Evolutionary conservation across 2,888 invertebrate genomes (phyloP).

Genomic region (Scaptodrosophila latifasciaeformis): DNA sequence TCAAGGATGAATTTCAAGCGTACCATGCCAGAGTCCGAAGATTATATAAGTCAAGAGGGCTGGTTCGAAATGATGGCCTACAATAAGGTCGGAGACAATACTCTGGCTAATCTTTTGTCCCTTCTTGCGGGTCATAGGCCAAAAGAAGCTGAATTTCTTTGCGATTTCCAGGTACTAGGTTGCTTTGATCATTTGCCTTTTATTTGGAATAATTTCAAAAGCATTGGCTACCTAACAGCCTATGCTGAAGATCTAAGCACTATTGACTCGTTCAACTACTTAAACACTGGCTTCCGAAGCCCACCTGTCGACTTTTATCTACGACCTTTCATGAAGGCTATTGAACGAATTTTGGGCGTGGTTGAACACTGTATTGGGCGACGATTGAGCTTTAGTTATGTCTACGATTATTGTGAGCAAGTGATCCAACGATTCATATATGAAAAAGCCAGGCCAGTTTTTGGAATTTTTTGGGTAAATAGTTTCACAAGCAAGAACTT

Average conservation of each 20-base stretch:
- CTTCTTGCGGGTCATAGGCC: slow-evolving; percentile 80
- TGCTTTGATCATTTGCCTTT: slow-evolving; percentile 81
- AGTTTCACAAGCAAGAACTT: slow-evolving; percentile 81
- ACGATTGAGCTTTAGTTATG: slow-evolving; percentile 78
- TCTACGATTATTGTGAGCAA: slow-evolving; percentile 80
- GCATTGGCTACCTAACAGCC: slow-evolving; percentile 82
- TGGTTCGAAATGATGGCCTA: slow-evolving; percentile 83
- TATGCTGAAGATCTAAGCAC: slow-evolving; percentile 83
- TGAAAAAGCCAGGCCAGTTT: slow-evolving; percentile 76
- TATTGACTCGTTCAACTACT: background rate
- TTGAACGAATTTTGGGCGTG: slow-evolving; percentile 75
- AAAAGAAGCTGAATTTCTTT: slow-evolving; percentile 43
- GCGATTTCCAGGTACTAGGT: slow-evolving; percentile 74
- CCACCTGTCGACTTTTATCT: slow-evolving; percentile 87
- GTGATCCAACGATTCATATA: slow-evolving; percentile 79
- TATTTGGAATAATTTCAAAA: slow-evolving; percentile 84
- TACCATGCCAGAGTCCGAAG: slow-evolving; percentile 81
- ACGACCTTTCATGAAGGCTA: slow-evolving; percentile 81
- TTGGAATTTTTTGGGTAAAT: slow-evolving; percentile 85
- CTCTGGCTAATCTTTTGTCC: slow-evolving; percentile 89
- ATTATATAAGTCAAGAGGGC: slow-evolving; percentile 79
- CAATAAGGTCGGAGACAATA: slow-evolving; percentile 85
- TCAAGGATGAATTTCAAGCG: slow-evolving; percentile 77
- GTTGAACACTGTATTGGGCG: slow-evolving; percentile 78
- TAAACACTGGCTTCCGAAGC: slow-evolving; percentile 75